Conservation (phyloP, 2,113 vertebrate species). For the Geothlypis trichas region DNA sequence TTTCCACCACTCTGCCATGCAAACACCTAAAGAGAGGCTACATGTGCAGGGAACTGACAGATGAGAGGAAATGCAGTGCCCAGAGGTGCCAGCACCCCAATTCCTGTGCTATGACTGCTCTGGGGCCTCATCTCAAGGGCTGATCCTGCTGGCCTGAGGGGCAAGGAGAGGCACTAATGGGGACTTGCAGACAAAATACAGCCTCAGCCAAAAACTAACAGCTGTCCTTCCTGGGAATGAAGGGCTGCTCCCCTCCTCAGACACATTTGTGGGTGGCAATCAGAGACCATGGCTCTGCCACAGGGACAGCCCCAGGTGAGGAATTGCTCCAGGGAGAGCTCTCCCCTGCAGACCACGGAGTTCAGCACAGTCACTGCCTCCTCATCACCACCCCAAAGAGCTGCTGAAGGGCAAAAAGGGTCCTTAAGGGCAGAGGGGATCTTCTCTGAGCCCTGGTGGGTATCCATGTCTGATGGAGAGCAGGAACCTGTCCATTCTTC, state of each 20-base stretch:
- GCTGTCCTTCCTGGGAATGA: neutral
- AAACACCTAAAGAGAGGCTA: neutral
- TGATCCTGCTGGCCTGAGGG: constrained; percentile 4
- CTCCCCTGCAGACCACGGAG: neutral
- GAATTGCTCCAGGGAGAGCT: neutral
- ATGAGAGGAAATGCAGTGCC: neutral
- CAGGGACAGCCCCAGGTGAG: fast-evolving
- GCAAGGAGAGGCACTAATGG: neutral
- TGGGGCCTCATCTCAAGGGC: neutral
- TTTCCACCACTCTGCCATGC: neutral
- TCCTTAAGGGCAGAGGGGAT: neutral
- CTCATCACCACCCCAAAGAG: neutral
- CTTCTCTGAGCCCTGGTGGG: neutral
- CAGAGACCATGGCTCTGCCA: neutral
- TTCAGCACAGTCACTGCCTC: neutral
- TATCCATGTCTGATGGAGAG: neutral
- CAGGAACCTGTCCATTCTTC: neutral
- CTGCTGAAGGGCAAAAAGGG: neutral
- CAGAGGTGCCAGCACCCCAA: neutral
- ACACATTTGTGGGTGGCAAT: neutral
- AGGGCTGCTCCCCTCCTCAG: neutral
- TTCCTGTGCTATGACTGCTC: neutral
- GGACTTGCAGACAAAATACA: neutral
- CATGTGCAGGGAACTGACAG: neutral
- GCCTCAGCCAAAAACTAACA: neutral